Percentiles rank a stretch among this genome's conserved stretches.
These are phyloP conservation scores for Coracias cyanogaster DNA, from an alignment of 2,797 vertebrate species.

Conservation along the genomic window DNA sequence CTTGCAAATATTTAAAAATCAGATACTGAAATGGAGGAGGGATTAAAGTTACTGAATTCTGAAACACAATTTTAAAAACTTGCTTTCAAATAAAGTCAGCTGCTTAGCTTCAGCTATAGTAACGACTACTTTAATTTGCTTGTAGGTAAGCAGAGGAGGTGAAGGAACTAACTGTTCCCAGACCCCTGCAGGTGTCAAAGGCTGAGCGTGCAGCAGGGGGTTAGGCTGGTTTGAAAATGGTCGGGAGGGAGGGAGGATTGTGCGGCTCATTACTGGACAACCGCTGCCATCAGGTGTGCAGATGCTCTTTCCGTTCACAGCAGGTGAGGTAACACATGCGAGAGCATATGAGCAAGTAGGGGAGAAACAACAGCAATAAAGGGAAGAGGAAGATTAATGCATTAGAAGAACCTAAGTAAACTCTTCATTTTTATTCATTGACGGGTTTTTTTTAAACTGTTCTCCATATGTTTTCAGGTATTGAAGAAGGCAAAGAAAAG, in stretches of 20 bases:
- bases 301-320: constrained; percentile 12
- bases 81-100: background rate
- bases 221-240: background rate
- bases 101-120: background rate
- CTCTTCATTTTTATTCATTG: background rate
- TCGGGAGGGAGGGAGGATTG: background rate
- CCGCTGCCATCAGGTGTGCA: constrained; percentile 44
- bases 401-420: background rate
- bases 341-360: background rate
- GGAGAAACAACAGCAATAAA: background rate
- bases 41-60: background rate
- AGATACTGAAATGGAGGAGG: background rate
- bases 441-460: background rate
- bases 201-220: background rate
- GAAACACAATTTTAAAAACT: background rate
- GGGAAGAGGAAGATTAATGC: background rate
- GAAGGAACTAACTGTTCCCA: constrained; percentile 17
- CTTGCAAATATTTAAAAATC: background rate
- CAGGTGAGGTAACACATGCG: background rate
- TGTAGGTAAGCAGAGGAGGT: background rate
- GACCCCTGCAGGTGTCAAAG: background rate
- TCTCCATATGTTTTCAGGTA: constrained; percentile 74
- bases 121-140: background rate
- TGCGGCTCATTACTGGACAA: constrained; percentile 7
- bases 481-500: constrained; percentile 81